Conservation (phyloP, 2,797 vertebrate species). For the Helarctos malayanus region DNA sequence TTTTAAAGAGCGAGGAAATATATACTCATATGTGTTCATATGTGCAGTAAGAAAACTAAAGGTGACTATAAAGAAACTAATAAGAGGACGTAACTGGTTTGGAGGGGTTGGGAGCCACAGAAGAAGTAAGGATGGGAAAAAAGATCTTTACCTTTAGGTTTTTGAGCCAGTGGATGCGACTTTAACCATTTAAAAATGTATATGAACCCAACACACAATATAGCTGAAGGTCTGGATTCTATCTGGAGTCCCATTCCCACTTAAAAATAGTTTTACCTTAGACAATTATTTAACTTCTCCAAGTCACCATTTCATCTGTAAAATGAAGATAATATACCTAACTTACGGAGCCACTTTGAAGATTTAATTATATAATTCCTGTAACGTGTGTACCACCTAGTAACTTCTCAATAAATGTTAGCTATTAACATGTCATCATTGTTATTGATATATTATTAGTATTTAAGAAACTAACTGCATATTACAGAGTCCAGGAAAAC, state of each 20-base stretch:
- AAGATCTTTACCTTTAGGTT: background rate
- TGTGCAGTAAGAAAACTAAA: background rate
- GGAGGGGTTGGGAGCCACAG: background rate
- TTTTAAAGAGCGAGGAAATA: background rate
- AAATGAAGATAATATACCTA: background rate
- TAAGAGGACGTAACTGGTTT: background rate
- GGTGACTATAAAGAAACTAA: background rate
- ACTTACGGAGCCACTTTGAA: background rate
- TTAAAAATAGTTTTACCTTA: background rate
- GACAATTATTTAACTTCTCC: background rate
- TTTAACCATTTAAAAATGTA: background rate
- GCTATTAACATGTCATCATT: background rate
- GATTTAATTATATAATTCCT: background rate
- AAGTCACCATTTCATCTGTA: background rate
- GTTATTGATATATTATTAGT: background rate
- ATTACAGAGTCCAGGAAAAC: background rate
- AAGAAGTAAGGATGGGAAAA: background rate
- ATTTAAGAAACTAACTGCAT: conserved; percentile 9
- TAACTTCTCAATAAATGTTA: conserved; percentile 35
- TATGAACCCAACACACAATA: background rate
- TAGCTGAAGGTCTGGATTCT: background rate
- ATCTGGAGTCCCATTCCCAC: background rate
- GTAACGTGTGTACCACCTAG: background rate
- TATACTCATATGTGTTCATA: background rate
- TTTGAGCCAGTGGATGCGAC: background rate